Evolutionary conservation across 2,113 vertebrate genomes (phyloP).

Genomic region (Pelecanoides urinatrix): DNA sequence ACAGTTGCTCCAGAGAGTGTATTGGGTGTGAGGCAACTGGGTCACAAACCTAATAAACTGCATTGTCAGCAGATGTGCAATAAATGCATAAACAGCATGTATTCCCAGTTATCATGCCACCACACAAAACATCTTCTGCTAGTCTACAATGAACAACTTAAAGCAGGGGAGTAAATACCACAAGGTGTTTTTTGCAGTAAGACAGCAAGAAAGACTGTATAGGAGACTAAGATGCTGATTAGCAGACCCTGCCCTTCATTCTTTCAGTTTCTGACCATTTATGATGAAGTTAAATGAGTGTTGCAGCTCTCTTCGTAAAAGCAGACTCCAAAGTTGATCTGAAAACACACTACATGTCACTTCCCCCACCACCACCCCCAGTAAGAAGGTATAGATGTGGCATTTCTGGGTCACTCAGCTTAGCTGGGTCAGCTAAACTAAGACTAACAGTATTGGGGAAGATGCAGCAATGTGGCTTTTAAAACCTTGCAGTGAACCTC

Average conservation of each 20-base stretch:
- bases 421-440: not conserved
- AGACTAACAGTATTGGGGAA: not conserved
- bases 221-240: not conserved
- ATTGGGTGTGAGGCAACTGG: not conserved
- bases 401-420: not conserved
- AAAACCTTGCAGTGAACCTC: not conserved
- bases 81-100: not conserved
- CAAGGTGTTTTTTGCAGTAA: not conserved
- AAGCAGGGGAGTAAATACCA: not conserved
- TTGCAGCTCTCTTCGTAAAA: not conserved
- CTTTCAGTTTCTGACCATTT: not conserved
- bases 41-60: not conserved
- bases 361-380: too few relatives aligned
- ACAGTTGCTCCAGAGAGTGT: not conserved
- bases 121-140: not conserved
- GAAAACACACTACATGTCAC: not conserved
- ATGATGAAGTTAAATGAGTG: not conserved
- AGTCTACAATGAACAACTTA: not conserved
- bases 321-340: not conserved
- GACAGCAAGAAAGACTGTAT: not conserved
- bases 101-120: not conserved
- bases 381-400: not conserved
- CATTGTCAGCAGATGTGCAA: not conserved
- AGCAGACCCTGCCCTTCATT: not conserved
- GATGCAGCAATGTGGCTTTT: not conserved